A percentile compares a stretch with the other conserved stretches of the same genome.
Conservation (phyloP, 2,797 vertebrate species). For the Xenopus petersii region DNA sequence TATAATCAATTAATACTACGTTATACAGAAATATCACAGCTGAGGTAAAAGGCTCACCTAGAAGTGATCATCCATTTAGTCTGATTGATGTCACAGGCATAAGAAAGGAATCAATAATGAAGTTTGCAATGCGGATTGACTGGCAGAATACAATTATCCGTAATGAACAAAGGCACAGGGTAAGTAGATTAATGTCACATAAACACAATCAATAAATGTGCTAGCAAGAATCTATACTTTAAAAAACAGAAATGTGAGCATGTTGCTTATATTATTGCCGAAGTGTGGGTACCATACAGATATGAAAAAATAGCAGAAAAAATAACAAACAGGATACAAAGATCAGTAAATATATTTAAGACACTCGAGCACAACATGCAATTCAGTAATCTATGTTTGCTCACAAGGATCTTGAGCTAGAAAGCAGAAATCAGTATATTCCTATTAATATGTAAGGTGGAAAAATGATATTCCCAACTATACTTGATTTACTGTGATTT, state of each 20-base stretch:
- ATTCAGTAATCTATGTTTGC: too few species aligned
- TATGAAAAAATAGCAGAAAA: not conserved
- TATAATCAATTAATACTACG: not conserved
- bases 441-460: too few species aligned
- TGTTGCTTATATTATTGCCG: not conserved
- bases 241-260: not conserved
- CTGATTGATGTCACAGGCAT: conserved; percentile 8
- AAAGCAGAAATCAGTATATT: too few species aligned
- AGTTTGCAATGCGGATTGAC: conserved; percentile 11
- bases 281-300: not conserved
- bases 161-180: not conserved
- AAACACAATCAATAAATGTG: conserved; percentile 8
- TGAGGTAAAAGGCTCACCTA: not conserved
- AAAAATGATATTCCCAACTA: too few species aligned
- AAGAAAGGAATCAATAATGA: conserved; percentile 10
- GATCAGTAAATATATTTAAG: conserved; percentile 31
- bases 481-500: too few species aligned
- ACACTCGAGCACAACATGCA: not conserved
- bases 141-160: conserved; percentile 20
- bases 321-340: not conserved
- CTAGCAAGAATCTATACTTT: not conserved
- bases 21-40: not conserved
- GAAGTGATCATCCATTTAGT: not conserved
- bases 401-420: not conserved
- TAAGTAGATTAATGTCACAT: conserved; percentile 19